Conservation (phyloP, 2,888 invertebrate species). For the Anthophora plumipes region DNA sequence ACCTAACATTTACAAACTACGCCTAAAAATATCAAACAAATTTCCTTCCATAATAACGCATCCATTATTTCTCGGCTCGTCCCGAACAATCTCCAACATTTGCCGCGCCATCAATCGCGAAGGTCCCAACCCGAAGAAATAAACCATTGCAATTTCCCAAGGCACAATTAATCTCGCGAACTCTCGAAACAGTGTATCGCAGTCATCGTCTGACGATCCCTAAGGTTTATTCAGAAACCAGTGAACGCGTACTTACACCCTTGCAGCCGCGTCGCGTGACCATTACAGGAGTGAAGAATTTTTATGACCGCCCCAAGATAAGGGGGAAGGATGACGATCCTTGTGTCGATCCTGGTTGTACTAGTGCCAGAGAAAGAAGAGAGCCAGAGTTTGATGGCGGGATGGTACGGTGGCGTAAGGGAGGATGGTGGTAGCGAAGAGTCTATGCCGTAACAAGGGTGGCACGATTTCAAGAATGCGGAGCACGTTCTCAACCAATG, state of each 20-base stretch:
- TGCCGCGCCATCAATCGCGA: too few relatives aligned
- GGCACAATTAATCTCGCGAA: background rate
- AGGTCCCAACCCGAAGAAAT: background rate
- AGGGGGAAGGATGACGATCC: constrained; percentile 63
- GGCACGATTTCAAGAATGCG: constrained; percentile 83
- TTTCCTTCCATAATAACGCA: too few relatives aligned
- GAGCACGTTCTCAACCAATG: constrained; percentile 84
- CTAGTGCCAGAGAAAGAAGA: constrained; percentile 55
- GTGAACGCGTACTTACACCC: constrained; percentile 2
- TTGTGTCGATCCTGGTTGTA: constrained; percentile 51
- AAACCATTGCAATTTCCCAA: background rate
- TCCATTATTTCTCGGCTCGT: too few relatives aligned
- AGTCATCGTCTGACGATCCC: background rate
- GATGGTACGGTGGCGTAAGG: constrained; percentile 40
- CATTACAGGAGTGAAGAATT: constrained; percentile 80
- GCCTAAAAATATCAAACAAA: too few relatives aligned
- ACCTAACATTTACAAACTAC: too few relatives aligned
- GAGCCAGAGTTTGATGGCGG: constrained; percentile 60
- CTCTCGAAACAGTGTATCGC: background rate
- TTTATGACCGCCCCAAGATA: constrained; percentile 63
- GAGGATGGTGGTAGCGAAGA: constrained; percentile 52
- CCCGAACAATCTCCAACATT: too few relatives aligned
- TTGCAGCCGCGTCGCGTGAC: constrained; percentile 59
- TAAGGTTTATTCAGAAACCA: constrained; percentile 16
- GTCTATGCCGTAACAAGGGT: constrained; percentile 81